These are phyloP conservation scores for Temnothorax unifasciatus DNA, from an alignment of 2,888 invertebrate species.

Conservation along the genomic window DNA sequence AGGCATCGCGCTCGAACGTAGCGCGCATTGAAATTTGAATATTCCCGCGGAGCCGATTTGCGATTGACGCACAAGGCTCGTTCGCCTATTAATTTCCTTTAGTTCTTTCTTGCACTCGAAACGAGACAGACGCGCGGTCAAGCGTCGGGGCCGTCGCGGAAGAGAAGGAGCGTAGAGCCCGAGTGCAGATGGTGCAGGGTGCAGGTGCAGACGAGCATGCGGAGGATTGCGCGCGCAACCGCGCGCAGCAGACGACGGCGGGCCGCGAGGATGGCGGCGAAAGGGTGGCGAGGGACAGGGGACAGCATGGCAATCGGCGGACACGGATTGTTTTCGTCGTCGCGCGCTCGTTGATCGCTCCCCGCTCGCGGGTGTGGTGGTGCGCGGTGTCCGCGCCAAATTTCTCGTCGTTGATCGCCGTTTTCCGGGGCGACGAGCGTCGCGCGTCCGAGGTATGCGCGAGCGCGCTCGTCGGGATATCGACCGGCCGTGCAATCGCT, in stretches of 20 bases:
- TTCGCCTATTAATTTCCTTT: not conserved
- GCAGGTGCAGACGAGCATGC: not conserved
- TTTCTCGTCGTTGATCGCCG: not conserved
- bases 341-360: not conserved
- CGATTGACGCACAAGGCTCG: not conserved
- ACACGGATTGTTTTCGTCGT: not conserved
- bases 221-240: conserved; percentile 33
- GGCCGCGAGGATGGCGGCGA: no score
- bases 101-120: not conserved
- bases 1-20: no score
- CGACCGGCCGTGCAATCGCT: not conserved
- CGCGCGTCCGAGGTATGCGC: not conserved
- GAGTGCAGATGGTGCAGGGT: not conserved
- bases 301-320: not conserved
- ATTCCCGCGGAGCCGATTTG: not conserved
- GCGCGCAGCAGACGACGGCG: conserved; percentile 36
- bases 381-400: not conserved
- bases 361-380: not conserved
- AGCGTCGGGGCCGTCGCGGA: not conserved
- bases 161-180: not conserved
- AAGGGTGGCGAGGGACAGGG: not conserved
- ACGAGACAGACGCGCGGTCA: not conserved
- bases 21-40: not conserved
- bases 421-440: not conserved
- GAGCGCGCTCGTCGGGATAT: not conserved